A percentile compares a stretch with the other conserved stretches of the same genome.
phyloP scores from a whole-genome alignment of 2,113 vertebrate species.

The Rhinoptilus africanus region DNA sequence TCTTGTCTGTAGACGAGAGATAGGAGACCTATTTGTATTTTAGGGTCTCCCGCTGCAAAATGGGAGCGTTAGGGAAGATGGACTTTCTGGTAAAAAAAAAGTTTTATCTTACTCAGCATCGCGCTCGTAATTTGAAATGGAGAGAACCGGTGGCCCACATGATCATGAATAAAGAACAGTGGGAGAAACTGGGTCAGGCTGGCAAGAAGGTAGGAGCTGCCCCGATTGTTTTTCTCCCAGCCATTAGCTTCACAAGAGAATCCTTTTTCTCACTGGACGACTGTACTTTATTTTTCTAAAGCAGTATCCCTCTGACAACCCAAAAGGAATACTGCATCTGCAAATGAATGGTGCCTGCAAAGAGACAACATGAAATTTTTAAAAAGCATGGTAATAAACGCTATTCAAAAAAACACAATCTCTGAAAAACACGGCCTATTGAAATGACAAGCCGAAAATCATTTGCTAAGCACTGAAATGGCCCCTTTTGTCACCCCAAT shows the following conservation, averaged over 20 bases:
- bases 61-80: neutral
- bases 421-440: constrained; percentile 84
- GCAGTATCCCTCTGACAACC: constrained; percentile 69
- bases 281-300: constrained; percentile 61
- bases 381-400: constrained; percentile 81
- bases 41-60: neutral
- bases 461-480: constrained; percentile 78
- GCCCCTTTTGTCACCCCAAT: constrained; percentile 79
- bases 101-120: constrained; percentile 62
- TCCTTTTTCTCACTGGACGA: constrained; percentile 33
- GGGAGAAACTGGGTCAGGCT: constrained; percentile 59
- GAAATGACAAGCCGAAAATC: constrained; percentile 84
- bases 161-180: constrained; percentile 63
- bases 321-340: constrained; percentile 55
- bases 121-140: constrained; percentile 30
- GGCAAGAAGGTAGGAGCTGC: constrained; percentile 58
- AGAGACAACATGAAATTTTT: constrained; percentile 70
- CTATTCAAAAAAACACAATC: constrained; percentile 84
- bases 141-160: constrained; percentile 43
- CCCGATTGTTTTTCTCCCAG: constrained; percentile 41
- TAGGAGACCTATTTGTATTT: neutral
- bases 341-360: constrained; percentile 65
- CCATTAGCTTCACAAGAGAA: constrained; percentile 28
- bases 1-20: constrained; percentile 32
- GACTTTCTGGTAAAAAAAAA: constrained; percentile 14